Evolutionary conservation across 92 coral and sea anemone genomes (phyloP), one percentile per base, ranked within the genome.

Genomic region (Zoanthus gigantus): DNA sequence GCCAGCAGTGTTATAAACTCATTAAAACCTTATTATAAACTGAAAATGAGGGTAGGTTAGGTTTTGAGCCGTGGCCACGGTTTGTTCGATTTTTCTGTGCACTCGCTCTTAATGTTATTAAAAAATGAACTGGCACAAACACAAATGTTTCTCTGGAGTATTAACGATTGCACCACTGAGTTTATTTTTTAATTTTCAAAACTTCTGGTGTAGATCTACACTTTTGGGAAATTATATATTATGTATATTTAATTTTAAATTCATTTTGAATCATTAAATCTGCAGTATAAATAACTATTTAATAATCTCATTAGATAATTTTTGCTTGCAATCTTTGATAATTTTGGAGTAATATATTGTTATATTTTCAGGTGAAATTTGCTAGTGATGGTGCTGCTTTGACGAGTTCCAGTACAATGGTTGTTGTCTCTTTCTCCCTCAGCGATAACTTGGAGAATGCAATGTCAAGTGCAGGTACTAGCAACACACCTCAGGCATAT

Each of bases 401-500:
- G 61, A 47, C 79, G 15, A 75, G 46, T 52, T 45, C 60, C 79
- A 75, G 61, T 11, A 47, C 63, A 47, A 47, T 75, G 63, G 79
- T 75, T 75, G 79, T 75, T 47, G 60, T 47, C 63, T 75, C 79
- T 17, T 75, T 75, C 79, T 75, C 79, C 79, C 63, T 75, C 54
- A 75, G 79, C n/a, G 79, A 75, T 52, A 75, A 75, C 79, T 18
- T 75, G 79, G 61, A 75, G 79, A 75, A 75, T 42, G 50, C 79
- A 75, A 75, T 75, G 79, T 75, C 79, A 50, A 75, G 79, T 75
- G n/a, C 79, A 75, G 79, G 79, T 75, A 75, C 63, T 13, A 13
- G 50, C 18, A 72, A 42, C 8, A 34, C 15, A 66, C 34, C 71
- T 57, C 65, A 12, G 65, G 65, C 65, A 57, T 57, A 57, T 57